phyloP scores from a whole-genome alignment of 2,113 vertebrate genomes.

The Malurus melanocephalus region DNA sequence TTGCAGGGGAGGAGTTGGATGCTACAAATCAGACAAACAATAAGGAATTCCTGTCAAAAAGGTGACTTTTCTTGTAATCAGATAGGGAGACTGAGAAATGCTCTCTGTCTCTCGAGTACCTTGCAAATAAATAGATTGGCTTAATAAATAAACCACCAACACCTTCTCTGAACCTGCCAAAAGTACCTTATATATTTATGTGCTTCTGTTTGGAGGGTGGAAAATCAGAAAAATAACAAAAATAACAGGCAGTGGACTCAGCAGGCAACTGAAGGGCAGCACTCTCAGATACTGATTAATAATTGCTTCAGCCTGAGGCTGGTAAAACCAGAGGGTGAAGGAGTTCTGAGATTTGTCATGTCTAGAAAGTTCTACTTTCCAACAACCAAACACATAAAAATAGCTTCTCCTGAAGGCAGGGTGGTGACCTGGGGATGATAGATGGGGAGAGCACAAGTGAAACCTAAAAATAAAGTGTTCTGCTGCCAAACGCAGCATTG shows the following conservation, averaged over 20 bases:
- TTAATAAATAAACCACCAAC: not conserved
- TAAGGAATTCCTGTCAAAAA: not conserved
- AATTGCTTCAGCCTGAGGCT: not conserved
- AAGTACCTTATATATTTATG: not conserved
- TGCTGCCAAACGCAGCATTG: not conserved
- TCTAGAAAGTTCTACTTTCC: not conserved
- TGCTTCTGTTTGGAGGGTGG: not conserved
- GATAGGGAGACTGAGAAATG: not conserved
- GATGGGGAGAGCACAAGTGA: not conserved
- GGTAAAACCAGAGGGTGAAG: not conserved
- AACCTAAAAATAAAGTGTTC: not conserved
- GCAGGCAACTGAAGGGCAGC: not conserved
- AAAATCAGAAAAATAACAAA: not conserved
- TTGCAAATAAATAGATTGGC: not conserved
- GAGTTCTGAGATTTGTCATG: not conserved
- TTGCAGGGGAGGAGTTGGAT: not conserved
- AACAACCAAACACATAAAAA: not conserved
- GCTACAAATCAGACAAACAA: not conserved
- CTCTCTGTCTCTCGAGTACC: not conserved
- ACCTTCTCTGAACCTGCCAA: not conserved
- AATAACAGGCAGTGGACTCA: not conserved
- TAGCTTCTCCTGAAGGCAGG: not conserved
- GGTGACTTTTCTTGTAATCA: not conserved
- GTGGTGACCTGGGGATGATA: not conserved
- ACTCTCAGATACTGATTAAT: not conserved